Evolutionary conservation across 2,113 vertebrate genomes (phyloP), one percentile per base, ranked within the genome.

Genomic region (Dipodomys spectabilis): DNA sequence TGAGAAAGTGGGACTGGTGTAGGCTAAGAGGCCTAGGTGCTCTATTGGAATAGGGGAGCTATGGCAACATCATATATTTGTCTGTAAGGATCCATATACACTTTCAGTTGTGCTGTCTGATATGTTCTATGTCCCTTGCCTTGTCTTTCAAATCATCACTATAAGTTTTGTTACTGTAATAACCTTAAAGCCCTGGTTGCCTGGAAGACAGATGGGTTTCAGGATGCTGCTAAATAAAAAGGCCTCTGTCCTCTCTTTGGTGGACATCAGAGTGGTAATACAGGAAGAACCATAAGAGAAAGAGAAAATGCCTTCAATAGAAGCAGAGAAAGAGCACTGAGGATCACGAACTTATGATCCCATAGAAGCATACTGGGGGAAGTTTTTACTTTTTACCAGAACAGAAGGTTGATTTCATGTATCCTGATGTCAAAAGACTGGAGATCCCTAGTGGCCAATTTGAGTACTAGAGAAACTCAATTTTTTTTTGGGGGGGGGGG

Each of bases 391-490:
- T 65, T 69, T 94, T 67, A 86, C 22, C 30, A 86, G 32, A 91
- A 88, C 39, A 3, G 32, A 78, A 35, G 19, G 57, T 81, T 80
- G 22, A 85, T 80, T 84, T 53, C 35, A 88, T 67, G 30, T 77
- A 67, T 88, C 65, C 18, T 62, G 35, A 82, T 84, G 32, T 68
- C 44, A 90, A 90, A 81, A 35, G 62, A 30, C 75, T 77, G 32
- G 10, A 28, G 28, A 95, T 80, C 11, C 12, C 80, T 85, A 74
- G 71, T 3, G 39, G 53, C 60, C 75, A 39, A 11, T 44, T 49
- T 49, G 78, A 68, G 78, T 84, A 74, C 60, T 82, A 75, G 11
- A 94, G 69, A 85, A 82, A 75, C 30, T 82, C 75, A 87, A 57
- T 19, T 32, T 73, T 72, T 82, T 18, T n/a, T n/a, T n/a, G n/a